These are phyloP conservation scores for Lamellibrachia columna DNA, from an alignment of 2,888 invertebrate genomes.

Conservation along the genomic window DNA sequence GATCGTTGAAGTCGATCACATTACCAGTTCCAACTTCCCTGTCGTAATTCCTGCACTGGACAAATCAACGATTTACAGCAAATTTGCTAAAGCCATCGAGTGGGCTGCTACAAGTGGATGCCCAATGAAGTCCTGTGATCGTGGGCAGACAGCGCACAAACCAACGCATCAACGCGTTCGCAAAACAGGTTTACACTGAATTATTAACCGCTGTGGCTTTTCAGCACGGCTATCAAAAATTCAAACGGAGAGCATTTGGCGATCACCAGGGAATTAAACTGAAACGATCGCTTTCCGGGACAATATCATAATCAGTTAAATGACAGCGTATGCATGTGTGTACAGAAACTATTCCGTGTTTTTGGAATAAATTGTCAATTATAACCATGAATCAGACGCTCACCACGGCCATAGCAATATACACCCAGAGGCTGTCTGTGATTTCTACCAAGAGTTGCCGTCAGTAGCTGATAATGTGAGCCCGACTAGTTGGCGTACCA, in stretches of 20 bases:
- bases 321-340: background rate
- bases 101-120: background rate
- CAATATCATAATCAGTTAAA: background rate
- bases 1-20: background rate
- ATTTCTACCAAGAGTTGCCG: background rate
- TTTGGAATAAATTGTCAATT: background rate
- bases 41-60: background rate
- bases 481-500: background rate
- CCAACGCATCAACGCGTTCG: background rate
- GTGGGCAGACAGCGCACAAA: background rate
- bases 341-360: background rate
- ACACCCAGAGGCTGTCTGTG: background rate
- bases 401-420: background rate
- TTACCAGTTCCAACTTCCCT: background rate
- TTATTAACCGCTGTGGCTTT: background rate
- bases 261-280: background rate
- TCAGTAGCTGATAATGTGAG: background rate
- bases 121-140: background rate
- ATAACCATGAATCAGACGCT: background rate
- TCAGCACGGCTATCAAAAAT: slow-evolving; percentile 9
- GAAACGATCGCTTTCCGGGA: background rate
- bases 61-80: background rate
- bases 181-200: background rate
- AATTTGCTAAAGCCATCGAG: background rate
- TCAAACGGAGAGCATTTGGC: background rate